phyloP scores from a whole-genome alignment of 1,140 invertebrate species.

The Chrysomallon squamiferum region DNA sequence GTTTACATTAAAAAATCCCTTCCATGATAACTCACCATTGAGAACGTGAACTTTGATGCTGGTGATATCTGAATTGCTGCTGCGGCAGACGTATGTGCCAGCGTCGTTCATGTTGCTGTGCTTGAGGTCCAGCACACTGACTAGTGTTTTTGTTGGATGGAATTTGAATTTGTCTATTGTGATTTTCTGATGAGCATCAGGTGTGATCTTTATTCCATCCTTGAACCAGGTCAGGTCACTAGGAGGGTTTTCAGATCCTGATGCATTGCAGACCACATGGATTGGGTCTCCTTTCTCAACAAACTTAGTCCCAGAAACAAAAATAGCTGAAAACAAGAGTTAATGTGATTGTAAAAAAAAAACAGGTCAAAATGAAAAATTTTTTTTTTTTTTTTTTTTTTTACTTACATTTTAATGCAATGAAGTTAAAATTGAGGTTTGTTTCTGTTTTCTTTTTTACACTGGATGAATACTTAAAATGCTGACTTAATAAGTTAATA shows the following conservation, averaged over 20 bases:
- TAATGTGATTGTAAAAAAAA: neutral
- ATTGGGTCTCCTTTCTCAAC: conserved; percentile 49
- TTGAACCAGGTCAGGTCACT: conserved; percentile 48
- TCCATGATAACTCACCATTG: conserved; percentile 9
- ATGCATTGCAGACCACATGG: conserved; percentile 40
- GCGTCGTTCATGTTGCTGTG: conserved; percentile 28
- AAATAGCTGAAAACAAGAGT: conserved; percentile 27
- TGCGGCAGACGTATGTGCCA: conserved; percentile 11
- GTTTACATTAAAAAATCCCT: no score
- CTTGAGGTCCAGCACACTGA: conserved; percentile 27
- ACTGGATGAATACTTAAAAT: no score
- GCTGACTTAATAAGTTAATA: no score
- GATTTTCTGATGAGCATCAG: conserved; percentile 22
- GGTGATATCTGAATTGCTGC: conserved; percentile 5
- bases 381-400: no score
- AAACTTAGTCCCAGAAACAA: conserved; percentile 37
- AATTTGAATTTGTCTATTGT: conserved; percentile 26
- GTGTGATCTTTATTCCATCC: conserved; percentile 38
- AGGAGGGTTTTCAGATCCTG: conserved; percentile 20
- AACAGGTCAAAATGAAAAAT: neutral
- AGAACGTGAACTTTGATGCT: conserved; percentile 9
- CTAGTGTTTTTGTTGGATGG: conserved; percentile 17
- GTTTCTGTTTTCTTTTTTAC: no score
- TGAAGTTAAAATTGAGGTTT: no score
- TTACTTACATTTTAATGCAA: no score